Evolutionary conservation across 2,113 vertebrate species (phyloP).

Genomic region (Bostrychus sinensis): DNA sequence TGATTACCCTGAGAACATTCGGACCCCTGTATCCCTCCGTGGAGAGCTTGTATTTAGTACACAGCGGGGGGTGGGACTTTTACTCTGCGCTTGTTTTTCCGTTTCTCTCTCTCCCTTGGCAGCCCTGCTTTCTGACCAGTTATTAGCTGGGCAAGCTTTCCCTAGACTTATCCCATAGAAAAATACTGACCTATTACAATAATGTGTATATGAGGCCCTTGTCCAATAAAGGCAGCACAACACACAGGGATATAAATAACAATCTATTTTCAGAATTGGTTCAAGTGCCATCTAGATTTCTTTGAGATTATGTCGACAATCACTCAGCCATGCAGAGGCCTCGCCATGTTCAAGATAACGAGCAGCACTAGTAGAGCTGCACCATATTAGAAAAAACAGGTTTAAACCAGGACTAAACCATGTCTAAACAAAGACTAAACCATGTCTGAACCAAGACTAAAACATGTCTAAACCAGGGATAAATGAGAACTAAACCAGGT

Average conservation of each 20-base stretch:
- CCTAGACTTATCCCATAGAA: neutral
- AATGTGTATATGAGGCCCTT: conserved; percentile 8
- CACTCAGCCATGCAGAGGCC: conserved; percentile 3
- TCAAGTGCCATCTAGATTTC: conserved; percentile 29
- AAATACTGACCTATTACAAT: neutral
- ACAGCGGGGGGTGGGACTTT: conserved; percentile 3
- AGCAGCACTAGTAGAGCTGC: conserved; percentile 22
- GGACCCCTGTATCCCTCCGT: conserved; percentile 19
- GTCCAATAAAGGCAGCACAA: conserved; percentile 6
- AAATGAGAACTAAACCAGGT: neutral
- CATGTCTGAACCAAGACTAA: neutral
- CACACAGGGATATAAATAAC: conserved; percentile 35
- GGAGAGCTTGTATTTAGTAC: conserved; percentile 14
- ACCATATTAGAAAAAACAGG: too few species aligned
- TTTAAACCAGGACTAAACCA: neutral
- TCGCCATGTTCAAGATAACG: conserved; percentile 1
- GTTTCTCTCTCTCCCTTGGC: neutral
- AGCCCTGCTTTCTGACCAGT: neutral
- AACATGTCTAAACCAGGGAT: neutral
- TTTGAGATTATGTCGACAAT: conserved; percentile 20
- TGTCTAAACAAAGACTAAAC: neutral
- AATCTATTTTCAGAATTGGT: conserved; percentile 40
- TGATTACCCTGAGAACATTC: conserved; percentile 48
- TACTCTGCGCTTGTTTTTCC: conserved; percentile 17
- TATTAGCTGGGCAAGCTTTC: conserved; percentile 8